Base-by-base conservation (phyloP, 2,888 invertebrate genomes). In the Stegophylla sp. region DNA sequence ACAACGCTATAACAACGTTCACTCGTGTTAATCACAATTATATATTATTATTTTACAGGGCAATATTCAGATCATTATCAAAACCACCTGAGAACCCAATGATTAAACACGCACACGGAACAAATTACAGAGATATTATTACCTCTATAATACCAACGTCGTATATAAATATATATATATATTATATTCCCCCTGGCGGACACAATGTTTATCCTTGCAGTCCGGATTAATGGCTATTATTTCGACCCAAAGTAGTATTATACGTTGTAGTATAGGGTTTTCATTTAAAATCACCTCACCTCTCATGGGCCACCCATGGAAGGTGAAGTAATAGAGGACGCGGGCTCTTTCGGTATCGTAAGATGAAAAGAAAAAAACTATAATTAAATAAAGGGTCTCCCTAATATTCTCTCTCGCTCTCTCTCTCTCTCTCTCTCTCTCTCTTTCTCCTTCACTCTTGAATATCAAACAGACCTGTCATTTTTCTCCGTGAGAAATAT, bases 201-300 rank as follows among this genome's bases (percentile, higher is more conserved):
- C 73, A n/a, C 23, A 45, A 43, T 41, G 45, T 73, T 73, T 73
- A 59, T 73, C 72, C 59, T 73, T 23, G 23, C 59, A 34, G 34
- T 34, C 45, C 45, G 61, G 26, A 45, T 61, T 73, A 73, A 61
- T 73, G 59, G 45, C 43, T 61, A 73, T 73, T 73, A 23, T 43
- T 45, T 59, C 59, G 59, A 28, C 45, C 73, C 73, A 4, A 5
- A 28, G 23, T 59, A n/a, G 59, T 59, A 23, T n/a, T n/a, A n/a
- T n/a, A n/a, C n/a, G n/a, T n/a, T n/a, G 3, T 17, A 61, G 28
- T 53, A 53, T 28, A 28, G 45, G 73, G 45, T 73, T 73, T 73
- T 61, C 73, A n/a, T 72, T 72, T 72, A 73, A 45, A 28, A 61
- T 73, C 69, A n/a, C 34, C 73, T 59, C 72, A 72, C 72, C 72